These are phyloP conservation scores for Sylvilagus bachmani DNA, from an alignment of 2,113 vertebrate genomes.

Conservation along the genomic window DNA sequence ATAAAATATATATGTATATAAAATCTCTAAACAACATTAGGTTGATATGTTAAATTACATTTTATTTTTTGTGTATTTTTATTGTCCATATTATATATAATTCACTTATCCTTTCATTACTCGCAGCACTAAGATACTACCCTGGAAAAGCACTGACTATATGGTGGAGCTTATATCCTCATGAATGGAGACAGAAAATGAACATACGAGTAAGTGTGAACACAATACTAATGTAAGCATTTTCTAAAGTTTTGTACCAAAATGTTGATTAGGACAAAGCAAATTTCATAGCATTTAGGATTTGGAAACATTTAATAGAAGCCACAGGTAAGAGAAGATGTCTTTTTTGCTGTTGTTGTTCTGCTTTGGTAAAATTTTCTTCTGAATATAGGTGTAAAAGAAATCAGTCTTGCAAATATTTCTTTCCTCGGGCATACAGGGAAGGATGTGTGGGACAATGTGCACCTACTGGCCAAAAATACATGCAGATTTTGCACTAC, in stretches of 20 bases:
- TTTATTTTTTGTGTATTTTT: background rate
- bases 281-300: background rate
- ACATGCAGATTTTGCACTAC: background rate
- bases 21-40: too few species aligned
- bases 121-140: background rate
- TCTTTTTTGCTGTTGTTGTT: background rate
- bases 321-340: background rate
- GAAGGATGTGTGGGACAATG: background rate
- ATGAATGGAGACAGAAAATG: too few species aligned
- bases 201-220: background rate
- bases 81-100: background rate
- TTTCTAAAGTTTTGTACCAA: background rate
- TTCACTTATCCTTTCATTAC: background rate
- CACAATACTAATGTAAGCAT: background rate
- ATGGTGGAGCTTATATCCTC: background rate
- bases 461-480: background rate
- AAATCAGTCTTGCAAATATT: background rate
- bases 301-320: background rate
- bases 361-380: background rate
- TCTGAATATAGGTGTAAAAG: background rate
- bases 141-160: background rate
- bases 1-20: background rate
- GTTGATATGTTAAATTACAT: too few species aligned
- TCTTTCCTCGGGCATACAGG: background rate
- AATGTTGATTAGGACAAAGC: background rate